These are phyloP conservation scores for Meloidogyne floridensis DNA, from an alignment of 1,140 invertebrate genomes.

Conservation along the genomic window DNA sequence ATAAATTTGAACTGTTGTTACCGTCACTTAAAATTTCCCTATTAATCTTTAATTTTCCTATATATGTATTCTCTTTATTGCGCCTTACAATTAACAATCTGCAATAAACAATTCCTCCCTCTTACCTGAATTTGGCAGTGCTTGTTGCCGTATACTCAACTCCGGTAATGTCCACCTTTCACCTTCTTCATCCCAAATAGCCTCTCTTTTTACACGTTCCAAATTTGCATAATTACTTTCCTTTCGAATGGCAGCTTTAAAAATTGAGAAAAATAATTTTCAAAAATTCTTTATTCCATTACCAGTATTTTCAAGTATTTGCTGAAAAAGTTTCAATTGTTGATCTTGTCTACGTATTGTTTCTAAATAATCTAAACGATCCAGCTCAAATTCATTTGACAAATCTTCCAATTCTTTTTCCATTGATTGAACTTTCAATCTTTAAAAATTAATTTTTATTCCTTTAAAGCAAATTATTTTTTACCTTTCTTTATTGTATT, in stretches of 20 bases:
- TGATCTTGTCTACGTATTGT: constrained; percentile 79
- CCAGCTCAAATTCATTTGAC: constrained; percentile 81
- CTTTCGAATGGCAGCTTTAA: constrained; percentile 75
- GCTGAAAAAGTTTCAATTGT: constrained; percentile 74
- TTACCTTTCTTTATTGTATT: constrained; percentile 74
- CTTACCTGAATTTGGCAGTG: constrained; percentile 49
- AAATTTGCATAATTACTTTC: constrained; percentile 72
- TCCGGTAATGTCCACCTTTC: constrained; percentile 77
- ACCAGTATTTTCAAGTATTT: constrained; percentile 73
- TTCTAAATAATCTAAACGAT: constrained; percentile 81
- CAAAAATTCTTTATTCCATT: neutral
- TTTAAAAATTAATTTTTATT: constrained; percentile 14
- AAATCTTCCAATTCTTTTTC: constrained; percentile 79
- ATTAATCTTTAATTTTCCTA: too few relatives aligned
- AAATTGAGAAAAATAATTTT: constrained; percentile 42
- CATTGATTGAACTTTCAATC: constrained; percentile 70
- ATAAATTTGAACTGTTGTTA: too few relatives aligned
- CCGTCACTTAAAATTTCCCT: neutral
- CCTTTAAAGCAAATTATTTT: constrained; percentile 69
- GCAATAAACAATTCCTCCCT: neutral
- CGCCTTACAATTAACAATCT: too few relatives aligned
- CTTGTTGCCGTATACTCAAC: constrained; percentile 73
- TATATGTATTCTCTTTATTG: too few relatives aligned
- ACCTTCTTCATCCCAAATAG: constrained; percentile 78
- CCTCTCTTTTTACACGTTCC: constrained; percentile 72